Evolutionary conservation across 2,113 vertebrate species (phyloP).

Genomic region (Onychostoma macrolepis): DNA sequence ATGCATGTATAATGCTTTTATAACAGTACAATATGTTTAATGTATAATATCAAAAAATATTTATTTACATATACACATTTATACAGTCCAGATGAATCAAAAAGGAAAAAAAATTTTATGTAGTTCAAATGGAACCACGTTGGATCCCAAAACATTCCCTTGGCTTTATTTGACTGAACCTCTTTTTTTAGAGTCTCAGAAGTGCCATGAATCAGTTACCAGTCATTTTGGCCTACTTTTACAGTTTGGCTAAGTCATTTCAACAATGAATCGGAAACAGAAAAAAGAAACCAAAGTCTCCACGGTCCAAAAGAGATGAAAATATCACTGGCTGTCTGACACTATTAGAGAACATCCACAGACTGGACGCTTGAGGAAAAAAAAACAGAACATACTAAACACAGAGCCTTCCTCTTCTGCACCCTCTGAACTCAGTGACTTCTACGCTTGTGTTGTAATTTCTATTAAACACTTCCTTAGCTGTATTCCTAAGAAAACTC

Average conservation of each 20-base stretch:
- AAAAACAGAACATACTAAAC: not conserved
- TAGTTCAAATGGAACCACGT: not conserved
- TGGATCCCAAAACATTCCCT: not conserved
- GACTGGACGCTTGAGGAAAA: not conserved
- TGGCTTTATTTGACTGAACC: not conserved
- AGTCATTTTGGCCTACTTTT: constrained; percentile 2
- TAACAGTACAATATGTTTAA: too few species aligned
- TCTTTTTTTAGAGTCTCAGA: not conserved
- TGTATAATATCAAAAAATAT: too few species aligned
- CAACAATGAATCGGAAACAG: constrained; percentile 23
- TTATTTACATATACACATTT: not conserved
- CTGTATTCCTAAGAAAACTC: not conserved
- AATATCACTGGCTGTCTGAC: not conserved
- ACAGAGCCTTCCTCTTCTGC: not conserved
- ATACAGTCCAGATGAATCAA: not conserved
- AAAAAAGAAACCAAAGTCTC: constrained; percentile 32
- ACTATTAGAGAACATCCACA: not conserved
- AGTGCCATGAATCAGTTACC: not conserved
- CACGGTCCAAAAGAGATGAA: not conserved
- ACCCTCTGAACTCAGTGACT: not conserved
- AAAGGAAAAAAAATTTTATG: too few species aligned
- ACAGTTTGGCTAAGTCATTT: constrained; percentile 4
- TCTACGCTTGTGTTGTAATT: not conserved
- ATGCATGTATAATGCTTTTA: too few species aligned
- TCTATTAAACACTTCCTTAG: not conserved